Evolutionary conservation across 2,113 vertebrate genomes (phyloP).

Genomic region (Albula glossodonta): DNA sequence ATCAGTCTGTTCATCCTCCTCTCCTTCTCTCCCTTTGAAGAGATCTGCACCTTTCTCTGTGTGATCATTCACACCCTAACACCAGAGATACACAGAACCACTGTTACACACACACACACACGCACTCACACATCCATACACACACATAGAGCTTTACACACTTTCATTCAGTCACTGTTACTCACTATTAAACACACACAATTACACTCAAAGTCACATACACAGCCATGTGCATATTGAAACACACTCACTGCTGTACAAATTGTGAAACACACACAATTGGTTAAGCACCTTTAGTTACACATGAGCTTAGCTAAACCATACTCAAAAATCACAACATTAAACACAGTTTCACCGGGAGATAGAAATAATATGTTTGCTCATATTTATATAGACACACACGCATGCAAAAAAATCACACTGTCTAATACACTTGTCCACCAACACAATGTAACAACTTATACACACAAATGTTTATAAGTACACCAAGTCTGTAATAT

Average conservation of each 20-base stretch:
- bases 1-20: slow-evolving; percentile 28
- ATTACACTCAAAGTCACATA: neutral
- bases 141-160: neutral
- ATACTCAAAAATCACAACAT: too few relatives aligned
- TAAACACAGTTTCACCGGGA: too few relatives aligned
- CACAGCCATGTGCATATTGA: neutral
- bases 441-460: too few relatives aligned
- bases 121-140: neutral
- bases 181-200: neutral
- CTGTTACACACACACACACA: neutral
- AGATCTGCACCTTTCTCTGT: neutral
- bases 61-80: neutral
- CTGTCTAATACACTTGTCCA: too few relatives aligned
- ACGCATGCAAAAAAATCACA: too few relatives aligned
- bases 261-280: too few relatives aligned
- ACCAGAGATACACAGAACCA: neutral
- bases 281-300: too few relatives aligned
- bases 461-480: too few relatives aligned
- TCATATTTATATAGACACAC: too few relatives aligned
- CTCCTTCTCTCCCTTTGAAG: slow-evolving; percentile 16
- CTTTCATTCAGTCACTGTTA: neutral
- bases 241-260: neutral
- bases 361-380: too few relatives aligned
- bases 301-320: too few relatives aligned
- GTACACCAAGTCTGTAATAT: too few relatives aligned